Base-by-base conservation (phyloP, 1,140 invertebrate species). In the Papilio aristodemus region DNA sequence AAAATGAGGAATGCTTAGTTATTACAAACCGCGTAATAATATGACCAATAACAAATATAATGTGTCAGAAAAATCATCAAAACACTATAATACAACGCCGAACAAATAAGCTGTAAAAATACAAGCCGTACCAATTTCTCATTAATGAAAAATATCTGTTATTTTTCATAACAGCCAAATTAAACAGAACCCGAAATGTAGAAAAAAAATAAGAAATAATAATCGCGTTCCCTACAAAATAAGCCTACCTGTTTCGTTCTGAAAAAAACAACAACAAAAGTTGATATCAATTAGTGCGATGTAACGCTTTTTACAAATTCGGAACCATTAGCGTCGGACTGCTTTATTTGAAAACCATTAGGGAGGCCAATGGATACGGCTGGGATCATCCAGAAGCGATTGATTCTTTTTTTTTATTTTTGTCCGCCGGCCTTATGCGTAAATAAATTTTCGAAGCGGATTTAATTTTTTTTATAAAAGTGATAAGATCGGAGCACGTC, bases 341-440 rank as follows among this genome's bases (percentile, higher is more conserved):
- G 78, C 71, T 83, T 81, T 83, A 81, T 83, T 83, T 83, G 79
- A 81, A 81, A 79, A 78, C 81, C 81, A 81, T 83, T 83, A 83
- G 81, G 73, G 73, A 27, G 46, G 39, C 70, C 43, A 77, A 81
- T 78, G 76, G 74, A 76, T 76, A 79, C 74, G 67, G 74, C 66
- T 76, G 36, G 74, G 73, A 79, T 80, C 77, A 78, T 76, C 76
- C 74, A 75, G 73, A 77, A 81, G 76, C 79, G 75, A 78, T 76
- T 75, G 78, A 71, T 71, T 27, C 39, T 64, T 64, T 62, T 60
- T 60, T 63, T 64, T 63, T 63, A 60, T 37, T 17, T 62, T 39
- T 62, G 8, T 62, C 32, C 17, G 59, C 27, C 36, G 59, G 59
- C 59, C 59, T 39, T 62, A 19, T 62, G 59, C 36, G 36, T 38